Evolutionary conservation across 2,797 vertebrate genomes (phyloP).

Genomic region (Esox lucius): DNA sequence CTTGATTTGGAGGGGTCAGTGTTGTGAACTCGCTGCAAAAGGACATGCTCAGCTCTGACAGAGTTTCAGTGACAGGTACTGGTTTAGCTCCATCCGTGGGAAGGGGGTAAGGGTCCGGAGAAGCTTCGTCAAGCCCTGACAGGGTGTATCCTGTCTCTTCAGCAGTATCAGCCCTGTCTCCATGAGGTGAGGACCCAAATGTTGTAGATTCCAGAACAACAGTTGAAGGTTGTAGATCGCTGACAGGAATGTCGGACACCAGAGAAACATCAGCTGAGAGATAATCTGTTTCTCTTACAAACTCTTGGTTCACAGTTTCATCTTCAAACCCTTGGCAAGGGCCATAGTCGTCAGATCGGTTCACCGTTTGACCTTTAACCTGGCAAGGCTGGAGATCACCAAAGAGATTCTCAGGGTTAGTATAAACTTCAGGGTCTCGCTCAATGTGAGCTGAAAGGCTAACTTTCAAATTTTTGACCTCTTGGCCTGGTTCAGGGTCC

Average conservation of each 20-base stretch:
- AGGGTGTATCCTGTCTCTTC: not conserved
- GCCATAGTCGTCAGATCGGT: not conserved
- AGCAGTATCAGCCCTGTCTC: not conserved
- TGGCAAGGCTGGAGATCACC: not conserved
- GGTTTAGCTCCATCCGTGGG: not conserved
- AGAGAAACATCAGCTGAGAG: not conserved
- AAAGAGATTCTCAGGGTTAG: too few relatives aligned
- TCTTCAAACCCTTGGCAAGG: not conserved
- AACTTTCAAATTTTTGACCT: not conserved
- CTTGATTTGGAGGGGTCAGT: not conserved
- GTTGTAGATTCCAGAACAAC: not conserved
- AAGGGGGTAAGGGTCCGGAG: not conserved
- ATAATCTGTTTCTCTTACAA: not conserved
- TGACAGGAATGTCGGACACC: conserved; percentile 8
- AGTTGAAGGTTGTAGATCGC: not conserved
- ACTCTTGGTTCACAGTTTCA: not conserved
- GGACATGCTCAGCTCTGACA: conserved; percentile 5
- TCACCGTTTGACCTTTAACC: not conserved
- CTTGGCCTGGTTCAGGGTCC: not conserved
- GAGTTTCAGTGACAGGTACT: not conserved
- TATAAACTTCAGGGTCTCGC: too few relatives aligned
- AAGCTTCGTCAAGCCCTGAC: not conserved
- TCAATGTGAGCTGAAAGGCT: too few relatives aligned
- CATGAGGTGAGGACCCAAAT: not conserved
- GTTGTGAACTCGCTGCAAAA: not conserved